These are phyloP conservation scores for Acanthosepion pharaonis DNA, from an alignment of 2,888 invertebrate species.

Conservation along the genomic window DNA sequence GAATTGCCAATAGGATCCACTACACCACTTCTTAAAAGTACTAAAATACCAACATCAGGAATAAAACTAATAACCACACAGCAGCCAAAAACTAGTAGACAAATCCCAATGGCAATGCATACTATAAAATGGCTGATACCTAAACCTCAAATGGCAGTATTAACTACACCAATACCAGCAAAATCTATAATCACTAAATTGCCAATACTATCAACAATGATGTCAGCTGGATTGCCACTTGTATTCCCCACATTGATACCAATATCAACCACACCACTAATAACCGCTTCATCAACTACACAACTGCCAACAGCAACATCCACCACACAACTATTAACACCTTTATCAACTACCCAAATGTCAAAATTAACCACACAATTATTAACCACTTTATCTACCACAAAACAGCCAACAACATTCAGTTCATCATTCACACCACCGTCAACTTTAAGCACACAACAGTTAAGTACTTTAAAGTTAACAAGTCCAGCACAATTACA, in stretches of 20 bases:
- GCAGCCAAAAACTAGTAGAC: no score
- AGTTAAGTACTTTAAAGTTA: background rate
- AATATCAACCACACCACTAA: background rate
- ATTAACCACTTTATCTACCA: background rate
- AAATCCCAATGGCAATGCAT: no score
- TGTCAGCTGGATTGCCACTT: no score
- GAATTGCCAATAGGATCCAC: no score
- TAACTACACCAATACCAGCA: background rate
- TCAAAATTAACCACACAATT: background rate
- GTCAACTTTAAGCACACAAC: background rate
- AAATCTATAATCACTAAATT: background rate
- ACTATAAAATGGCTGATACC: no score
- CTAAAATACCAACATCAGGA: background rate
- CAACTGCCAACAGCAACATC: background rate
- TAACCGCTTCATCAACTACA: background rate
- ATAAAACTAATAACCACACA: no score
- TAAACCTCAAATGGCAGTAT: no score
- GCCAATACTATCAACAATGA: background rate
- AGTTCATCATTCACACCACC: background rate
- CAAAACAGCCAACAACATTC: background rate
- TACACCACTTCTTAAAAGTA: background rate
- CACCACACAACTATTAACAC: background rate
- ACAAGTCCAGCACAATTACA: no score
- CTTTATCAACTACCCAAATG: background rate
- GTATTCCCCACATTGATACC: no score